Base-by-base conservation (phyloP, 1,140 invertebrate species). In the Dendroctonus valens region DNA sequence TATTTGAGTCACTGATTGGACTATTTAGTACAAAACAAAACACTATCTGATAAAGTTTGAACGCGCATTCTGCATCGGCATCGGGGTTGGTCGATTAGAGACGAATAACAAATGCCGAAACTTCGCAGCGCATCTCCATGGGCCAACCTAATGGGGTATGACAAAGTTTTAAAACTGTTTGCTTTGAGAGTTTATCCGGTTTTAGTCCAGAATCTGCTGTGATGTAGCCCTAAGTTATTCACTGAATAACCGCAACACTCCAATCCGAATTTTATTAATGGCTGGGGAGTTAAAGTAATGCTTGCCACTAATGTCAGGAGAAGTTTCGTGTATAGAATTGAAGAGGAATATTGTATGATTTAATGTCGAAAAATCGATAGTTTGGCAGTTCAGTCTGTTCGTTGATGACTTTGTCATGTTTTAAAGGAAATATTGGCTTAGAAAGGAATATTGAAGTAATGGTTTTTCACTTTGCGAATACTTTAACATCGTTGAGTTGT, bases 51-150 rank as follows among this genome's bases (percentile, higher is more conserved):
- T 58, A 65, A 57, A 65, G 53, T 65, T 65, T 57, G 59, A 49
- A 12, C 26, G 46, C 38, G 37, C 26, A 61, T 50, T 61, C 7
- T 65, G 53, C 57, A 61, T 61, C 44, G 59, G 59, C 41, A 64
- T 55, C 40, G 9, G 52, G 38, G 62, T 65, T 50, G 62, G 62
- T 44, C 53, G 53, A 65, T 65, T 65, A 65, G 26, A 65, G 53
- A 38, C 62, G 44, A 65, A 65, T 55, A 65, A 57, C 53, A 57
- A 65, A 65, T 65, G 62, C 62, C n/a, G n/a, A 65, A 65, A 65
- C 62, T 65, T 65, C 57, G 42, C 11, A 50, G 52, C 53, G 52
- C 44, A 57, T 65, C 62, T 65, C 49, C 53, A 44, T 54, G 61
- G 44, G 42, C 62, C 38, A 57, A 38, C 52, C 53, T 54, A 65